Percentiles rank a stretch among this genome's conserved stretches.
Evolutionary conservation across 2,113 vertebrate genomes (phyloP).

Genomic region (Embiotoca jacksoni): DNA sequence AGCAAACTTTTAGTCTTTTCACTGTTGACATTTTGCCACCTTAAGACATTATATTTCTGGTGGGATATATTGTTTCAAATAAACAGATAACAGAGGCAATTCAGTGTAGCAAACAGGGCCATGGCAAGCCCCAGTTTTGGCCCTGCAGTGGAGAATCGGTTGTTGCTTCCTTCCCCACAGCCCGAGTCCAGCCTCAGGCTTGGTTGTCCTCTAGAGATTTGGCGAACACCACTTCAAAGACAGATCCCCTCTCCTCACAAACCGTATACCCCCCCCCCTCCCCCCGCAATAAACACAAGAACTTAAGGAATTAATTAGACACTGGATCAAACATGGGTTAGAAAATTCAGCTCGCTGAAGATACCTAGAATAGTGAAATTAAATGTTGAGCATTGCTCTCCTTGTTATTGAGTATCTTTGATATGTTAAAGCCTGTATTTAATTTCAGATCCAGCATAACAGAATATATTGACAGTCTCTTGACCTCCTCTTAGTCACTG

Average conservation of each 20-base stretch:
- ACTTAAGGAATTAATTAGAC: slow-evolving; percentile 84
- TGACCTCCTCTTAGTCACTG: slow-evolving; percentile 35
- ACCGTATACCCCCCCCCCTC: slow-evolving; percentile 35
- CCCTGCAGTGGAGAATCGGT: slow-evolving; percentile 45
- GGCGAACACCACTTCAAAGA: slow-evolving; percentile 81
- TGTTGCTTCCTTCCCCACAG: slow-evolving; percentile 64
- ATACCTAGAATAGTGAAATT: slow-evolving; percentile 39
- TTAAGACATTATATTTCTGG: slow-evolving; percentile 25
- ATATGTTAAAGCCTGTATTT: slow-evolving; percentile 37
- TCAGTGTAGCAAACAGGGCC: slow-evolving; percentile 37
- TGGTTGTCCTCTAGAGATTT: slow-evolving; percentile 74
- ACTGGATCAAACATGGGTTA: slow-evolving; percentile 71
- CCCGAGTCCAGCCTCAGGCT: slow-evolving; percentile 78
- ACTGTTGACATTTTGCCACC: slow-evolving; percentile 18
- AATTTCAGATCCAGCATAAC: slow-evolving; percentile 43
- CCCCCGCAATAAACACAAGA: slow-evolving; percentile 73
- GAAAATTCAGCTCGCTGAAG: slow-evolving; percentile 49
- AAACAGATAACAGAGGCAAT: slow-evolving; percentile 42
- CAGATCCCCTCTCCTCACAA: slow-evolving; percentile 62
- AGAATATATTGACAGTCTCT: slow-evolving; percentile 36
- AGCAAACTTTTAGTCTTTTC: slow-evolving; percentile 15
- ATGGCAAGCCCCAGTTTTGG: slow-evolving; percentile 30
- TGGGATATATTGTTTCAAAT: slow-evolving; percentile 44
- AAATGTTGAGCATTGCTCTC: slow-evolving; percentile 29
- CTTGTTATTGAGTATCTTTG: slow-evolving; percentile 36